Percentiles rank a stretch among this genome's conserved stretches.
phyloP scores from a whole-genome alignment of 2,888 invertebrate species.

The Prosapia bicincta region DNA sequence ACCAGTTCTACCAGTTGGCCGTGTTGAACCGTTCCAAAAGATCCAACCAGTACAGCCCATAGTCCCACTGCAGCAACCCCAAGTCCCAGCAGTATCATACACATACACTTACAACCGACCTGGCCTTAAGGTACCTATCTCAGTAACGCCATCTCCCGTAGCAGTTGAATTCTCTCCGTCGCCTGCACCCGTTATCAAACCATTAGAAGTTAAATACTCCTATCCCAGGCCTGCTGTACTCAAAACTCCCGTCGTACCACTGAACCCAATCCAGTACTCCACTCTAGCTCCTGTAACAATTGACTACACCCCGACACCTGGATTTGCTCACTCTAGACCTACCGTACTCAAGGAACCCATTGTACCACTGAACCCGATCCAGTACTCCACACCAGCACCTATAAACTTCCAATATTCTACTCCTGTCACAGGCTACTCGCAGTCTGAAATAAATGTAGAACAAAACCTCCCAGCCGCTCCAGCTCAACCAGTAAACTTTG shows the following conservation, averaged over 20 bases:
- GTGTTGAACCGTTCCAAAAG: not conserved
- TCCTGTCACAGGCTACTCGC: not conserved
- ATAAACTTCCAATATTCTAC: constrained; percentile 8
- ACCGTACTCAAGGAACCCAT: constrained; percentile 31
- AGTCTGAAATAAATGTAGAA: not conserved
- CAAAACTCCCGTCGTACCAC: constrained; percentile 31
- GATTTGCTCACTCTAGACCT: constrained; percentile 11
- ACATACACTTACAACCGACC: not conserved
- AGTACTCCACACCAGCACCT: constrained; percentile 11
- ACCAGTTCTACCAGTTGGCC: not conserved
- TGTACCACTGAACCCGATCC: constrained; percentile 31
- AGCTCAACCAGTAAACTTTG: constrained; percentile 12
- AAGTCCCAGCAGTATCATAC: not conserved
- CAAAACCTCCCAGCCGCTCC: not conserved
- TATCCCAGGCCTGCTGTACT: constrained; percentile 22
- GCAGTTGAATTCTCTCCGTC: constrained; percentile 11
- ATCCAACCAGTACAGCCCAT: not conserved
- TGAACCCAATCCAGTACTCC: constrained; percentile 29
- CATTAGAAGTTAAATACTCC: constrained; percentile 7
- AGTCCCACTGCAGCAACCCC: not conserved
- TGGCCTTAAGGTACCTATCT: not conserved
- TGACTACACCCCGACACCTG: constrained; percentile 11
- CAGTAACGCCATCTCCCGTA: constrained; percentile 12
- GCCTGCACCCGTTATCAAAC: constrained; percentile 30
- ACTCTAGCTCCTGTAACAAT: constrained; percentile 27